Conservation (phyloP, 2,888 invertebrate genomes). For the Oxyteleia sp. region DNA sequence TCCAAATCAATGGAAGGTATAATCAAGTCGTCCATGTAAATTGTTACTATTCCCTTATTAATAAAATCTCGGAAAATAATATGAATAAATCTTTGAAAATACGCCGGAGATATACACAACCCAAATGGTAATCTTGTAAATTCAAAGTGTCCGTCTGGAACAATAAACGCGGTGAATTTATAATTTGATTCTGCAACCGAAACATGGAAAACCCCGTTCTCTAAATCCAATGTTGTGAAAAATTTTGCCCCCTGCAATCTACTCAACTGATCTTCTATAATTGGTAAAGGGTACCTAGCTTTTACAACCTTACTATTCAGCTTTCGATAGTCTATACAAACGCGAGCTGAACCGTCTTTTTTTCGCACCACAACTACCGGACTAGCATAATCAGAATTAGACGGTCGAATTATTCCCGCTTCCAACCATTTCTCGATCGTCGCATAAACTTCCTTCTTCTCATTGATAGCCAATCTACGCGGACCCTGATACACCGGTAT, state of each 20-base stretch:
- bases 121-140: constrained; percentile 50
- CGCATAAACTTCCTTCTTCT: constrained; percentile 73
- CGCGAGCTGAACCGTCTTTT: constrained; percentile 73
- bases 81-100: constrained; percentile 50
- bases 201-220: constrained; percentile 37
- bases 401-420: constrained; percentile 77
- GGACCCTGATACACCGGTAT: constrained; percentile 75
- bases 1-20: constrained; percentile 23
- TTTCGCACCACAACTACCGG: constrained; percentile 77
- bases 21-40: constrained; percentile 60
- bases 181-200: constrained; percentile 29
- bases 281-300: constrained; percentile 71
- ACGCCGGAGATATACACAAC: constrained; percentile 38
- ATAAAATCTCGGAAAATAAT: constrained; percentile 51
- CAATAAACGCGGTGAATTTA: constrained; percentile 49
- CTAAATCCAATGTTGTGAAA: constrained; percentile 73
- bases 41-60: constrained; percentile 9
- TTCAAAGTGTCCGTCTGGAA: constrained; percentile 61
- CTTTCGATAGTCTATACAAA: constrained; percentile 84
- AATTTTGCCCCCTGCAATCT: constrained; percentile 35
- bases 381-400: constrained; percentile 80
- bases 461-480: neutral
- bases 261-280: constrained; percentile 66
- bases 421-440: constrained; percentile 79
- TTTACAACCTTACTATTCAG: constrained; percentile 81